A percentile compares a stretch with the other conserved stretches of the same genome.
phyloP scores from a whole-genome alignment of 1,140 invertebrate genomes.

The Drosophila baimaii region DNA sequence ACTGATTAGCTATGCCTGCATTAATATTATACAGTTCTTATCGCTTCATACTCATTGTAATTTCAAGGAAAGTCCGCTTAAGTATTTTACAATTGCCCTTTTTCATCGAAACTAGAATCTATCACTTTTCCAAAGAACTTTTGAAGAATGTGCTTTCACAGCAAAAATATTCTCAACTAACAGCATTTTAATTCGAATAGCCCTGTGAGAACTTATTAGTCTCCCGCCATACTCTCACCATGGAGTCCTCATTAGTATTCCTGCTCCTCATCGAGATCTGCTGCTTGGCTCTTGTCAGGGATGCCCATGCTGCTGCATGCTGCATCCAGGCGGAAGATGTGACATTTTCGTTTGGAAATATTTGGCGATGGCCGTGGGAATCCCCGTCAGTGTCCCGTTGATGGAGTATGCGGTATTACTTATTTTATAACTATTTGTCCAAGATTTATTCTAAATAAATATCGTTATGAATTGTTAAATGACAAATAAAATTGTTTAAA shows the following conservation, averaged over 20 bases:
- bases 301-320: neutral
- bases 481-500: too few species aligned
- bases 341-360: neutral
- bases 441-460: too few species aligned
- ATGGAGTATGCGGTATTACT: too few species aligned
- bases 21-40: too few species aligned
- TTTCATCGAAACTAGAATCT: neutral
- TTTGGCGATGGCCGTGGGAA: neutral
- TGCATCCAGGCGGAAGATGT: neutral
- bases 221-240: neutral
- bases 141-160: neutral
- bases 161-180: neutral
- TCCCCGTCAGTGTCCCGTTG: too few species aligned
- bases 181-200: neutral
- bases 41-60: too few species aligned
- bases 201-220: neutral
- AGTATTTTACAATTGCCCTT: neutral
- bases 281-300: neutral
- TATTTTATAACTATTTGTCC: too few species aligned
- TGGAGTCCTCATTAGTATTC: neutral
- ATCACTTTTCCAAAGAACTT: neutral
- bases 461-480: too few species aligned
- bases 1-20: too few species aligned
- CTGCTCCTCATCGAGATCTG: neutral
- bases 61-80: neutral